A percentile compares a stretch with the other conserved stretches of the same genome.
phyloP scores from a whole-genome alignment of 2,113 vertebrate genomes.

The Corydoras maculifer region DNA sequence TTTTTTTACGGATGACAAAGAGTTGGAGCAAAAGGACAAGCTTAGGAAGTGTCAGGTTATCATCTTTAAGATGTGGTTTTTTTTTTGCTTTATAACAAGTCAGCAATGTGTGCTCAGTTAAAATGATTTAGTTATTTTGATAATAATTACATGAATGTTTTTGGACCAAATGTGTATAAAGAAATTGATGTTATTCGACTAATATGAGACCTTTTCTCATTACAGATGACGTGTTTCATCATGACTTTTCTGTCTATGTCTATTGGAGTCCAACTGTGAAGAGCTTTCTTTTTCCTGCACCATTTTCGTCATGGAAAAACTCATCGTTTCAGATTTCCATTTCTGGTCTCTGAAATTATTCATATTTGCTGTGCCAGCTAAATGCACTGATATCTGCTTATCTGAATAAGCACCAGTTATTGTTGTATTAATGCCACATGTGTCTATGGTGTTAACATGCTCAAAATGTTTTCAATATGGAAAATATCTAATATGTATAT shows the following conservation, averaged over 20 bases:
- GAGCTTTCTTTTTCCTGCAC: constrained; percentile 49
- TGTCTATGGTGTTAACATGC: no score
- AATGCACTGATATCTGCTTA: no score
- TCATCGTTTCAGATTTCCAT: constrained; percentile 23
- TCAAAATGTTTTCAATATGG: no score
- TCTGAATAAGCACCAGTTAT: no score
- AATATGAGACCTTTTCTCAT: constrained; percentile 38
- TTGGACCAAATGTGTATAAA: no score
- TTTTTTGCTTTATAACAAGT: background rate
- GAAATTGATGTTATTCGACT: background rate
- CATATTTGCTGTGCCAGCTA: no score
- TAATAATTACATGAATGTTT: no score
- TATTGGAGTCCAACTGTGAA: constrained; percentile 64
- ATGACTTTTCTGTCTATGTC: constrained; percentile 30
- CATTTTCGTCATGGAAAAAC: constrained; percentile 36
- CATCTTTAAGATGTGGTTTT: constrained; percentile 12
- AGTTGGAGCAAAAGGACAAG: constrained; percentile 19
- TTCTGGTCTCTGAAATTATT: no score
- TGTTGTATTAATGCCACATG: no score
- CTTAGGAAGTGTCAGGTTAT: constrained; percentile 6
- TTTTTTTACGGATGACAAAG: constrained; percentile 23
- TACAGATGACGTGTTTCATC: constrained; percentile 54
- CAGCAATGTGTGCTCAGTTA: background rate
- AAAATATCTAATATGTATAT: no score
- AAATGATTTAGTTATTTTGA: background rate